A percentile compares a stretch with the other conserved stretches of the same genome.
These are phyloP conservation scores for Drosophila equinoxialis DNA, from an alignment of 1,140 invertebrate species.

Conservation along the genomic window DNA sequence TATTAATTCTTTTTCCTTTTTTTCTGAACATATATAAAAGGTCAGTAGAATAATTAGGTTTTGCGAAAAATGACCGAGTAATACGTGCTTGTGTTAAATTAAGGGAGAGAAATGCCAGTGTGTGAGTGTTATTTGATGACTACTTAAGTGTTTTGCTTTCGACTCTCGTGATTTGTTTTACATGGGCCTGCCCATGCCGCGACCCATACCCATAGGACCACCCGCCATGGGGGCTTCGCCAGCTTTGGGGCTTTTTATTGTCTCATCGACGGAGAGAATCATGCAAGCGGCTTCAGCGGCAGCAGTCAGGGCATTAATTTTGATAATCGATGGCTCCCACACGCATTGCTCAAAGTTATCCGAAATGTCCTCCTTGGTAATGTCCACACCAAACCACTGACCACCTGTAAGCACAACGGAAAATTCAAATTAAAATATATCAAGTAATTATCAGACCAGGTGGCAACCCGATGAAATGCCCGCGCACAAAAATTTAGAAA, in stretches of 20 bases:
- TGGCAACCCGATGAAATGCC: conserved; percentile 52
- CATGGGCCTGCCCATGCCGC: conserved; percentile 89
- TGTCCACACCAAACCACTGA: conserved; percentile 98
- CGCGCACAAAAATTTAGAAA: conserved; percentile 60
- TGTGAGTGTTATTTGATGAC: conserved; percentile 46
- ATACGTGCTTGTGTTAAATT: conserved; percentile 72
- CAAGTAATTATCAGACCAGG: neutral
- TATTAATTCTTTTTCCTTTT: conserved; percentile 50
- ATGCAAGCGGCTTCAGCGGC: conserved; percentile 98
- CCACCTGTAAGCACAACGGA: conserved; percentile 83
- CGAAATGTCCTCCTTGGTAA: conserved; percentile 95
- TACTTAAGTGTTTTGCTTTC: conserved; percentile 37
- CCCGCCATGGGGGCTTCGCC: conserved; percentile 85
- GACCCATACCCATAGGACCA: conserved; percentile 84
- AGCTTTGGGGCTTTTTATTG: conserved; percentile 95
- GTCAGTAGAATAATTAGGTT: conserved; percentile 58
- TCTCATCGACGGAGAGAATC: conserved; percentile 98
- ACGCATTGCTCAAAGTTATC: conserved; percentile 97
- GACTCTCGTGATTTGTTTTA: conserved; percentile 54
- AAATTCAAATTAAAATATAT: conserved; percentile 12
- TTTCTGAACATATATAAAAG: conserved; percentile 65
- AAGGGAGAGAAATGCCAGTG: conserved; percentile 61
- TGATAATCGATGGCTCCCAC: conserved; percentile 98
- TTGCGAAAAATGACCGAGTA: conserved; percentile 59
- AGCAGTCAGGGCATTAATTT: conserved; percentile 97